These are phyloP conservation scores for Daboia siamensis DNA, from an alignment of 2,113 vertebrate species.

Conservation along the genomic window DNA sequence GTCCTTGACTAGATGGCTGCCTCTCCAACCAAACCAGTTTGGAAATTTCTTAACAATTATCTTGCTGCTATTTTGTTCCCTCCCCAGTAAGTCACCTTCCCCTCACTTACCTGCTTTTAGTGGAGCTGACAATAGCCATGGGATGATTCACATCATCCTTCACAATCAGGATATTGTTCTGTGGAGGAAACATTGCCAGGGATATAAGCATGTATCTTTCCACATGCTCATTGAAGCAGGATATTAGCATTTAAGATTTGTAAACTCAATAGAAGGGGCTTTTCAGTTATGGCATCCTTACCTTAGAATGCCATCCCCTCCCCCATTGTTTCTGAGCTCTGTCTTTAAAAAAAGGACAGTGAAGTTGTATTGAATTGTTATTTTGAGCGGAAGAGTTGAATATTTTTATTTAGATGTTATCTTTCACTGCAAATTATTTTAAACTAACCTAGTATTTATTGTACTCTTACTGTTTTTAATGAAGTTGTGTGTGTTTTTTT, in stretches of 20 bases:
- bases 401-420: not conserved
- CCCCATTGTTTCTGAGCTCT: not conserved
- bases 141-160: conserved; percentile 88
- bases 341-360: no score
- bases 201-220: not conserved
- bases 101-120: conserved; percentile 90
- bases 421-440: not conserved
- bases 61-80: not conserved
- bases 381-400: not conserved
- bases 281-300: not conserved
- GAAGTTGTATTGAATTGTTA: not conserved
- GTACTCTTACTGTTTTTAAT: not conserved
- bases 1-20: not conserved
- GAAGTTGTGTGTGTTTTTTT: not conserved
- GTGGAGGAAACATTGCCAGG: conserved; percentile 32
- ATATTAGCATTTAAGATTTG: not conserved
- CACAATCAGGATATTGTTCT: conserved; percentile 93
- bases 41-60: not conserved
- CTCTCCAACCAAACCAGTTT: not conserved
- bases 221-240: not conserved
- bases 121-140: conserved; percentile 94
- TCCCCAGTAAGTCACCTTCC: not conserved
- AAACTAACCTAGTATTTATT: not conserved
- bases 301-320: not conserved
- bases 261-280: not conserved